Base-by-base conservation (phyloP, 53 echinoderm and acorn worm genomes). In the Luidia sarsii region DNA sequence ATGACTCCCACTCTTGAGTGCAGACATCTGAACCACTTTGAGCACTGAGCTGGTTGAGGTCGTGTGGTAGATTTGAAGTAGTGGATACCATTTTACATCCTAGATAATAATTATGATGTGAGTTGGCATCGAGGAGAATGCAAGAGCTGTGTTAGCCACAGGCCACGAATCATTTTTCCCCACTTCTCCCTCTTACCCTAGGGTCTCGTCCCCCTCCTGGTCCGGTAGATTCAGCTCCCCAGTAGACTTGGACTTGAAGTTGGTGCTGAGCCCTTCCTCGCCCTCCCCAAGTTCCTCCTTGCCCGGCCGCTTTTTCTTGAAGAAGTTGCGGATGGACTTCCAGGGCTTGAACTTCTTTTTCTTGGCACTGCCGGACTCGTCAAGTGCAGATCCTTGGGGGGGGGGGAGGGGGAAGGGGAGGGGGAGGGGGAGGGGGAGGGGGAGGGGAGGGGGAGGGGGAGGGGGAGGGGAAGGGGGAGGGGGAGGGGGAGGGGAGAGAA, bases 321-420 rank as follows among this genome's bases (percentile, higher is more conserved):
- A 94, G 30, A 94, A 69, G 48, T 94, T 94, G 21, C 90, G 86
- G 39, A 94, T 82, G 37, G 94, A 94, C 71, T 94, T 94, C 75
- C 87, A 90, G 9, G 94, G 87, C 51, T 88, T 88, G 87, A 94
- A 94, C 50, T 67, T 82, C 24, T 83, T 93, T 80, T 90, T 93
- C 80, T 90, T 93, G 33, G 60, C 77, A 20, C 77, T 77, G 59
- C 70, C 71, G 7, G 48, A 35, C 36, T 83, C 83, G 0, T 83
- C 83, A 48, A 43, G 33, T 10, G 43, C 18, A 33, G 33, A 20
- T 16, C 55, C 39, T 72, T 56, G 56, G 56, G n/a, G n/a, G n/a
- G n/a, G n/a, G n/a, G n/a, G n/a, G n/a, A n/a, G n/a, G n/a, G 31
- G 11, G n/a, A 49, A 33, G 21, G 21, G 7, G 13, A 51, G 21